These are phyloP conservation scores for Hippocampus zosterae DNA, from an alignment of 2,113 vertebrate genomes.

Conservation along the genomic window DNA sequence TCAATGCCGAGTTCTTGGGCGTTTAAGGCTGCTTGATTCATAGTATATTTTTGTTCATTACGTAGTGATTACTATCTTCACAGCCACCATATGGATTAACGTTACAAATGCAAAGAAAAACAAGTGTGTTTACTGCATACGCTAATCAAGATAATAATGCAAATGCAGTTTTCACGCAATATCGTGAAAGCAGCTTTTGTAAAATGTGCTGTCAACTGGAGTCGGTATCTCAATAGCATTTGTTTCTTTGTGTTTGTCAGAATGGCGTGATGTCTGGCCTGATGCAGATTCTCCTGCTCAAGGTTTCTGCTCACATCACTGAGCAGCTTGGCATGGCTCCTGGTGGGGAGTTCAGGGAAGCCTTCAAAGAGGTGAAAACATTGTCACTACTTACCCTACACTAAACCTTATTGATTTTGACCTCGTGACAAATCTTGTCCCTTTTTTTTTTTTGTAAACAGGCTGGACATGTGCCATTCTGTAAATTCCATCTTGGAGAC, in stretches of 20 bases:
- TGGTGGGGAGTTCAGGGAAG: conserved; percentile 95
- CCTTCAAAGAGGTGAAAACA: conserved; percentile 87
- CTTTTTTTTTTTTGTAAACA: conserved; percentile 45
- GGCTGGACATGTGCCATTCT: conserved; percentile 95
- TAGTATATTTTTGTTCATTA: too few relatives aligned
- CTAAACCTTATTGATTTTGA: neutral
- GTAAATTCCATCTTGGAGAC: conserved; percentile 97
- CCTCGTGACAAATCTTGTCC: neutral
- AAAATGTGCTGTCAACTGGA: neutral
- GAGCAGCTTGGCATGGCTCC: conserved; percentile 98
- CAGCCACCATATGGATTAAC: too few relatives aligned
- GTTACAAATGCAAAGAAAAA: too few relatives aligned
- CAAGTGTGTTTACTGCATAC: too few relatives aligned
- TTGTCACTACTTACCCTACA: neutral
- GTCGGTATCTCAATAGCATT: neutral
- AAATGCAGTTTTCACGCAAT: too few relatives aligned
- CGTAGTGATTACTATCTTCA: too few relatives aligned
- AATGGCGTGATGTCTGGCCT: conserved; percentile 95
- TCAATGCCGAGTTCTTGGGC: too few relatives aligned
- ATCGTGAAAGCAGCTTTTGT: neutral
- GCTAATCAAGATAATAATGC: too few relatives aligned
- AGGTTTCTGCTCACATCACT: conserved; percentile 98
- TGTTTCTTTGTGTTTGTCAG: conserved; percentile 61
- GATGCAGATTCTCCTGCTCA: conserved; percentile 97
- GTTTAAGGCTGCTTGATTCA: too few relatives aligned